Conservation (phyloP, 1,140 invertebrate genomes). For the Delia radicum region DNA sequence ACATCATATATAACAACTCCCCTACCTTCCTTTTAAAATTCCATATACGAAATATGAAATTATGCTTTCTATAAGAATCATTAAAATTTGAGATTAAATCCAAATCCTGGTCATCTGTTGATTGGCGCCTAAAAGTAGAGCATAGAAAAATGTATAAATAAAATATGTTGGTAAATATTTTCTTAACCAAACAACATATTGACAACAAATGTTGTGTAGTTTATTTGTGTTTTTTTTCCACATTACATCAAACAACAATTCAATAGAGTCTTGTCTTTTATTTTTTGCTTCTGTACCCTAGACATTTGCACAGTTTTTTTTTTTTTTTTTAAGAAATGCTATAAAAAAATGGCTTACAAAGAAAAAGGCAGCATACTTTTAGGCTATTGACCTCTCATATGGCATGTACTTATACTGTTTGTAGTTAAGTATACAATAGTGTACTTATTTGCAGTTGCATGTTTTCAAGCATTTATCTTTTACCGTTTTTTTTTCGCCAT, state of each 20-base stretch:
- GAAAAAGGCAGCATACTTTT: slow-evolving; percentile 37
- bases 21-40: slow-evolving; percentile 39
- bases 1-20: not conserved
- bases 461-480: not conserved
- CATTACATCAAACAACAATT: not conserved
- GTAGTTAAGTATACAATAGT: not conserved
- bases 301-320: not conserved
- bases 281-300: not conserved
- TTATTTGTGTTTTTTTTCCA: not conserved
- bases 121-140: slow-evolving; percentile 35
- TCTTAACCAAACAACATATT: not conserved
- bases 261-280: not conserved
- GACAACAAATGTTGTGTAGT: not conserved
- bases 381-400: slow-evolving; percentile 44
- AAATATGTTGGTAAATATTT: not conserved
- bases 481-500: not conserved
- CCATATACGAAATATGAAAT: slow-evolving; percentile 47
- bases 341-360: not conserved
- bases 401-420: not conserved
- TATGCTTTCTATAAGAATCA: slow-evolving; percentile 35
- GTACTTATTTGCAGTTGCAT: not conserved
- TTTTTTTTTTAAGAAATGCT: slow-evolving; percentile 29
- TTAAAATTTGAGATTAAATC: slow-evolving; percentile 39
- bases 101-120: slow-evolving; percentile 42
- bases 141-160: not conserved